A percentile compares a stretch with the other conserved stretches of the same genome.
These are phyloP conservation scores for Platichthys flesus DNA, from an alignment of 2,113 vertebrate genomes.

Conservation along the genomic window DNA sequence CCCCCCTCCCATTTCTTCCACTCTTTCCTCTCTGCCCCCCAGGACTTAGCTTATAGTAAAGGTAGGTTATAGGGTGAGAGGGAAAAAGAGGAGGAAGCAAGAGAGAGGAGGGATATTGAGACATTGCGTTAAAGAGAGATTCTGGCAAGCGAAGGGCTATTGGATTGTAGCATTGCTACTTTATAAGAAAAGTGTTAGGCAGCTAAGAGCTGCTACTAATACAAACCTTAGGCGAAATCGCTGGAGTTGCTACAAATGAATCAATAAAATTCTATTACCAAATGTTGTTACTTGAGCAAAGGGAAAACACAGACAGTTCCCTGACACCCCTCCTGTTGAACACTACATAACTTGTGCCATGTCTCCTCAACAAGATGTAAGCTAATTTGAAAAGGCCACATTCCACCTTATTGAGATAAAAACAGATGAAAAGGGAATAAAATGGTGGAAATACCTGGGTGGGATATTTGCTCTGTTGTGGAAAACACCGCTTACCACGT, in stretches of 20 bases:
- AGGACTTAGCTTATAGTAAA: constrained; percentile 40
- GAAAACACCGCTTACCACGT: constrained; percentile 26
- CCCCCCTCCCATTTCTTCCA: constrained; percentile 7
- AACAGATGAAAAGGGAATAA: constrained; percentile 24
- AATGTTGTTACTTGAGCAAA: constrained; percentile 30
- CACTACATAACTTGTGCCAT: constrained; percentile 35
- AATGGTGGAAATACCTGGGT: constrained; percentile 33
- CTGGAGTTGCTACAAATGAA: constrained; percentile 16
- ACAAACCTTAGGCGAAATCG: constrained; percentile 24
- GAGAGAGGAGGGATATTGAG: constrained; percentile 18
- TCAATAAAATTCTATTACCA: constrained; percentile 36
- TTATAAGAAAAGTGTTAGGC: constrained; percentile 12
- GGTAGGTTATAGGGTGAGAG: constrained; percentile 25
- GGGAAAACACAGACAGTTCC: constrained; percentile 12
- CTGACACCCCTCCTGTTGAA: constrained; percentile 36
- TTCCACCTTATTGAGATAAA: constrained; percentile 55
- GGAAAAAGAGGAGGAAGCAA: constrained; percentile 13
- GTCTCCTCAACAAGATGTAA: constrained; percentile 48
- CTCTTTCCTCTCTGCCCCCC: constrained; percentile 15
- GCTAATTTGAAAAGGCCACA: constrained; percentile 56
- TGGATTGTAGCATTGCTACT: constrained; percentile 9
- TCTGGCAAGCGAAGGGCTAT: constrained; percentile 7
- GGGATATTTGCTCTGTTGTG: constrained; percentile 24
- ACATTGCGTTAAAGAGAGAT: background rate
- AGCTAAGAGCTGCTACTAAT: constrained; percentile 13